phyloP scores from a whole-genome alignment of 2,888 invertebrate species.

The Fragum sueziense region DNA sequence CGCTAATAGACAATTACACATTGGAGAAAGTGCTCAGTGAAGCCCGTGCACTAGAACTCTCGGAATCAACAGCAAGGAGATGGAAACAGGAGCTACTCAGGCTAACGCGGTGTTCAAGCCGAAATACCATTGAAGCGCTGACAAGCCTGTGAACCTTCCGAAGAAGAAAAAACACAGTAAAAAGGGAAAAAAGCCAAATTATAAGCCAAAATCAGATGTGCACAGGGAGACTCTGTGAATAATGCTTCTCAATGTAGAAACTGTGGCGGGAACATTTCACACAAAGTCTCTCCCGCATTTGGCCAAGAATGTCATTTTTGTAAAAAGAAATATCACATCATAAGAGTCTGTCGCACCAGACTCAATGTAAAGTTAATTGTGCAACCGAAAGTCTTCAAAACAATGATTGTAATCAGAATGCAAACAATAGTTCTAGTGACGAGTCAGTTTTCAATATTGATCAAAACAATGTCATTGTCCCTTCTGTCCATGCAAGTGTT shows the following conservation, averaged over 20 bases:
- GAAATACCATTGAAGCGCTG: not conserved
- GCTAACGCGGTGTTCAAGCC: not conserved
- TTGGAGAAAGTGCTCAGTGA: not conserved
- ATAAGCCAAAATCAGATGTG: too few species aligned
- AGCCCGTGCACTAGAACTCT: too few species aligned
- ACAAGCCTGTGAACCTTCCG: not conserved
- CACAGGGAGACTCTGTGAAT: too few species aligned
- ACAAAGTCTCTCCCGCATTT: too few species aligned
- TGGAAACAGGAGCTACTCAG: not conserved
- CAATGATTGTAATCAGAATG: too few species aligned
- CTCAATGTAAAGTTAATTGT: not conserved
- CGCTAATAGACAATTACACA: too few species aligned
- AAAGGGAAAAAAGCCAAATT: not conserved
- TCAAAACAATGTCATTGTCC: not conserved
- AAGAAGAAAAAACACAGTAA: not conserved
- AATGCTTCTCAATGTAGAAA: too few species aligned
- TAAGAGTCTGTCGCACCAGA: not conserved
- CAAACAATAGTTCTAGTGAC: too few species aligned
- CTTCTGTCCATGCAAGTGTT: not conserved
- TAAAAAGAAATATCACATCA: too few species aligned
- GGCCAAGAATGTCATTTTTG: too few species aligned
- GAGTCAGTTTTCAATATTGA: too few species aligned
- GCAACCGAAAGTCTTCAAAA: not conserved
- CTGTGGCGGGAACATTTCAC: too few species aligned
- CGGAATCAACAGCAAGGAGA: not conserved